Evolutionary conservation across 2,113 vertebrate genomes (phyloP).

Genomic region (Scortum barcoo): DNA sequence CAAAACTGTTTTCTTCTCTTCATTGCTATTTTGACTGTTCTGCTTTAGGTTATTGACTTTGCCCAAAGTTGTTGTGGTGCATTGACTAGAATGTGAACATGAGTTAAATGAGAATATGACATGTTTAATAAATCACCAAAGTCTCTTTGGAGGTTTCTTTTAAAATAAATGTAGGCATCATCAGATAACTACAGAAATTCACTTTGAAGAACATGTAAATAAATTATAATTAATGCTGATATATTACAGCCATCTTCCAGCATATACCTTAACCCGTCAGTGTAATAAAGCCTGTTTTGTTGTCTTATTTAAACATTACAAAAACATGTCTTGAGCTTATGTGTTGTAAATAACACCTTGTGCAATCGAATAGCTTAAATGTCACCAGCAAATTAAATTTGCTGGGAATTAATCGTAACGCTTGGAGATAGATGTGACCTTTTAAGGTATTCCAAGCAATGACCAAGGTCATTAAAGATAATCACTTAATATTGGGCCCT

Average conservation of each 20-base stretch:
- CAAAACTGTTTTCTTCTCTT: conserved; percentile 30
- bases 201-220: conserved; percentile 13
- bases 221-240: neutral
- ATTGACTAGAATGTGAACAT: conserved; percentile 7
- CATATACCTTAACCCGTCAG: neutral
- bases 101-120: conserved; percentile 9
- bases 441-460: conserved; percentile 74
- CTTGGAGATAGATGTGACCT: conserved; percentile 70
- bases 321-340: conserved; percentile 3
- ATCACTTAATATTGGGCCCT: conserved; percentile 61
- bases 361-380: conserved; percentile 57
- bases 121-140: neutral
- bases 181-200: conserved; percentile 8
- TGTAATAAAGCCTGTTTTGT: neutral
- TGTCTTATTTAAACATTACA: conserved; percentile 3
- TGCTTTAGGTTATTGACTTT: conserved; percentile 26
- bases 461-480: conserved; percentile 73
- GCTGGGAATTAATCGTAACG: conserved; percentile 62
- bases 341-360: conserved; percentile 18
- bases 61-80: neutral
- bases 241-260: neutral
- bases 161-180: neutral
- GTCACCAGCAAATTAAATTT: conserved; percentile 64
- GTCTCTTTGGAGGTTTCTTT: neutral
- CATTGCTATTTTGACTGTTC: conserved; percentile 22